Evolutionary conservation across 2,888 invertebrate species (phyloP).

Genomic region (Chrysodeixis includens): DNA sequence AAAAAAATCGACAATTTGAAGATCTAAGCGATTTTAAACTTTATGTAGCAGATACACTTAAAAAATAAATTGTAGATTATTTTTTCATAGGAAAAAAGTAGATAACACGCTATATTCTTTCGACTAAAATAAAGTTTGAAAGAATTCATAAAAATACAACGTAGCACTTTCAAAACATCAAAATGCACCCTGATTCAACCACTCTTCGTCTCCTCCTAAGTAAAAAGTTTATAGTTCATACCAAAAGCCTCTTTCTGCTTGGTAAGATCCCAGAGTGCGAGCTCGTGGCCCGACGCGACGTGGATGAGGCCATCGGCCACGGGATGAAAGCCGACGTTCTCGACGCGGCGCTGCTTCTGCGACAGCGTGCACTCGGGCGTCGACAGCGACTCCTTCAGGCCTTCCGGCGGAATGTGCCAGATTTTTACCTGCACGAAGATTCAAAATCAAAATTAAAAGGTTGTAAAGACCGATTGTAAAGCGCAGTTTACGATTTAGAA

Average conservation of each 20-base stretch:
- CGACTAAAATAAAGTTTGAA: too few relatives aligned
- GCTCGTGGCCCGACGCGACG: constrained; percentile 94
- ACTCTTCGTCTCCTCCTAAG: too few relatives aligned
- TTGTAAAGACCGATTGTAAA: neutral
- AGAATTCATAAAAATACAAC: too few relatives aligned
- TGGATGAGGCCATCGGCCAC: constrained; percentile 96
- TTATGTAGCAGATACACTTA: too few relatives aligned
- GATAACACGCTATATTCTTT: too few relatives aligned
- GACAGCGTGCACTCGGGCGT: constrained; percentile 95
- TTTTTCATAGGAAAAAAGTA: too few relatives aligned
- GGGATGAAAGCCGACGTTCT: constrained; percentile 97
- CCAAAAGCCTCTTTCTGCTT: constrained; percentile 94
- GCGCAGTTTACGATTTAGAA: too few relatives aligned
- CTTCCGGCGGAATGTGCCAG: constrained; percentile 96
- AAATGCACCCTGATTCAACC: too few relatives aligned
- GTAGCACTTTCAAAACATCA: too few relatives aligned
- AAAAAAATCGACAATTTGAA: too few relatives aligned
- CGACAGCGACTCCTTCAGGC: constrained; percentile 93
- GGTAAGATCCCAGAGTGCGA: constrained; percentile 96
- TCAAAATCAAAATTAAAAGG: neutral
- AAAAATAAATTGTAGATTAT: too few relatives aligned
- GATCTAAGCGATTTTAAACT: too few relatives aligned
- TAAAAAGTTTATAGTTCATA: constrained; percentile 63
- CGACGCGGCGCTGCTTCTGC: constrained; percentile 95
- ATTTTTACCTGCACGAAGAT: constrained; percentile 92